Conservation (phyloP, 2,113 vertebrate species). For the Solea senegalensis region DNA sequence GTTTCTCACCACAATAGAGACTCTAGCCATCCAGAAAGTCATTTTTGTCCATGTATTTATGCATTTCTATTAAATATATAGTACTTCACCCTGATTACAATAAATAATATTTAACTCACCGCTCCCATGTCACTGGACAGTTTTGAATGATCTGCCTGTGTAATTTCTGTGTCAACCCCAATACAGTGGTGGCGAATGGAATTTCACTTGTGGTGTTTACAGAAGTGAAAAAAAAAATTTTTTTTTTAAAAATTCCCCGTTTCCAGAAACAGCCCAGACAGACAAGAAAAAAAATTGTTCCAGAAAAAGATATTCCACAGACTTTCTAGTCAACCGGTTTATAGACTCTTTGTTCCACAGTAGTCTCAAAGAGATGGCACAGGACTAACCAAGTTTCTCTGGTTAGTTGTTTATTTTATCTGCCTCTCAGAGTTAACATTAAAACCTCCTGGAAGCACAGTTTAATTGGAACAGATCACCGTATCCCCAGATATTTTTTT, state of each 20-base stretch:
- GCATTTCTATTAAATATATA: too few relatives aligned
- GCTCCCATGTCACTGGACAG: too few relatives aligned
- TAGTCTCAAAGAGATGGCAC: not conserved
- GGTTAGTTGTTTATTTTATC: not conserved
- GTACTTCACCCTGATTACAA: too few relatives aligned
- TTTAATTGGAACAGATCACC: too few relatives aligned
- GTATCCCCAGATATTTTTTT: too few relatives aligned
- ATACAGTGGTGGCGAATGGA: not conserved
- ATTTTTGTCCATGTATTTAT: not conserved
- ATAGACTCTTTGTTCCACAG: not conserved
- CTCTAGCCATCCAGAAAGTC: not conserved
- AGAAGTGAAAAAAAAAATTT: not conserved
- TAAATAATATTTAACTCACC: not conserved
- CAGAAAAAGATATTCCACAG: conserved; percentile 7
- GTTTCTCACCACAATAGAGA: too few relatives aligned
- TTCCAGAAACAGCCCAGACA: conserved; percentile 1
- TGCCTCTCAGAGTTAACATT: too few relatives aligned
- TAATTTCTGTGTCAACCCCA: not conserved
- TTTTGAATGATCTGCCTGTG: not conserved
- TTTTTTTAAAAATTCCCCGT: conserved; percentile 2
- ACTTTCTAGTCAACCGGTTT: conserved; percentile 6
- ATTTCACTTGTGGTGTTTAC: not conserved
- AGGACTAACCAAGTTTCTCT: not conserved
- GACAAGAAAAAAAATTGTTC: not conserved
- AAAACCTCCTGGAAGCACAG: too few relatives aligned